Evolutionary conservation across 2,888 invertebrate species (phyloP).

Genomic region (Schizaphis graminum): DNA sequence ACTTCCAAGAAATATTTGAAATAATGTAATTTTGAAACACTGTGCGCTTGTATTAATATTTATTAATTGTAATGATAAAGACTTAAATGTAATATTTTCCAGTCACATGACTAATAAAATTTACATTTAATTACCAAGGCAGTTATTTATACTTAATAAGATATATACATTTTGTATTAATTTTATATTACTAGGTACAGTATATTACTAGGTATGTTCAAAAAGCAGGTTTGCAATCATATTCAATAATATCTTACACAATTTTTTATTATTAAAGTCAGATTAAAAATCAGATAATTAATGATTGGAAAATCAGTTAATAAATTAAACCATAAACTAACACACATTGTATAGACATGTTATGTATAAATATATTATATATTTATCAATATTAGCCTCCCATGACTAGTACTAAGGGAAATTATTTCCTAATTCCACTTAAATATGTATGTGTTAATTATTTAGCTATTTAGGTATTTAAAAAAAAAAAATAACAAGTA

Average conservation of each 20-base stretch:
- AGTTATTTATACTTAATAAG: slow-evolving; percentile 8
- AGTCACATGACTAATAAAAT: neutral
- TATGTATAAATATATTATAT: slow-evolving; percentile 50
- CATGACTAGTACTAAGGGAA: slow-evolving; percentile 65
- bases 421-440: slow-evolving; percentile 65
- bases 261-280: neutral
- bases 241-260: neutral
- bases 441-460: slow-evolving; percentile 58
- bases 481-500: slow-evolving; percentile 63
- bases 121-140: neutral
- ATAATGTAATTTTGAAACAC: neutral
- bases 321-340: slow-evolving; percentile 51
- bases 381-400: slow-evolving; percentile 56
- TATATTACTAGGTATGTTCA: slow-evolving; percentile 20
- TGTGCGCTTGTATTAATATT: slow-evolving; percentile 21
- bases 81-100: neutral
- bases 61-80: neutral
- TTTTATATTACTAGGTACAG: slow-evolving; percentile 8
- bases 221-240: neutral
- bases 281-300: neutral
- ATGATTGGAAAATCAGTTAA: slow-evolving; percentile 50
- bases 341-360: slow-evolving; percentile 50
- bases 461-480: slow-evolving; percentile 53
- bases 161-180: neutral
- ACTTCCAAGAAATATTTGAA: neutral